Conservation (phyloP, 1,140 invertebrate genomes). For the Phortica variegata region DNA sequence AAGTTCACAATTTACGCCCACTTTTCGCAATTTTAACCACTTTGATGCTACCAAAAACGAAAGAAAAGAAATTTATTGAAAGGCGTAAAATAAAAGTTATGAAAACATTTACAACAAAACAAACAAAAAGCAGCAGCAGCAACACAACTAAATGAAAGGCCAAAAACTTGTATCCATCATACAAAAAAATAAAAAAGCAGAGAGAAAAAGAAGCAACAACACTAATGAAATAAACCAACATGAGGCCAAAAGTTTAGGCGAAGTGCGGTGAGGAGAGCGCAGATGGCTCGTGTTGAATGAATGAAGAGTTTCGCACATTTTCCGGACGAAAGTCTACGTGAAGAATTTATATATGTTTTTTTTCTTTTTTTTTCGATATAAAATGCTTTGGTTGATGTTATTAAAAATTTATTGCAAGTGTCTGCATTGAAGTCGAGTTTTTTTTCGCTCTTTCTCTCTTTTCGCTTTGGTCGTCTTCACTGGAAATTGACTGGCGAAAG, state of each 20-base stretch:
- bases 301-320: slow-evolving; percentile 20
- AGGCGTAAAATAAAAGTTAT: slow-evolving; percentile 38
- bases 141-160: background rate
- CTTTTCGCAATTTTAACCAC: slow-evolving; percentile 2
- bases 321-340: slow-evolving; percentile 39
- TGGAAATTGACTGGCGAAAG: no score
- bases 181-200: background rate
- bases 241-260: slow-evolving; percentile 2
- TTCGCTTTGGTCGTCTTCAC: background rate
- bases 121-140: background rate
- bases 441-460: no score
- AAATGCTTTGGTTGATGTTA: slow-evolving; percentile 22
- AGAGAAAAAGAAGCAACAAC: slow-evolving; percentile 4
- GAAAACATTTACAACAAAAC: slow-evolving; percentile 38
- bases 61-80: slow-evolving; percentile 29
- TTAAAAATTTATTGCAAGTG: slow-evolving; percentile 46
- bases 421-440: no score
- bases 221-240: slow-evolving; percentile 1
- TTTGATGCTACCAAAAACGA: slow-evolving; percentile 18
- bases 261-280: slow-evolving; percentile 1
- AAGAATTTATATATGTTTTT: no score
- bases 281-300: no score
- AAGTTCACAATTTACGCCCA: slow-evolving; percentile 30
- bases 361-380: slow-evolving; percentile 18
- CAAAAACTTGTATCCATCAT: background rate